phyloP scores from a whole-genome alignment of 2,888 invertebrate genomes.

The Netelia virgata region DNA sequence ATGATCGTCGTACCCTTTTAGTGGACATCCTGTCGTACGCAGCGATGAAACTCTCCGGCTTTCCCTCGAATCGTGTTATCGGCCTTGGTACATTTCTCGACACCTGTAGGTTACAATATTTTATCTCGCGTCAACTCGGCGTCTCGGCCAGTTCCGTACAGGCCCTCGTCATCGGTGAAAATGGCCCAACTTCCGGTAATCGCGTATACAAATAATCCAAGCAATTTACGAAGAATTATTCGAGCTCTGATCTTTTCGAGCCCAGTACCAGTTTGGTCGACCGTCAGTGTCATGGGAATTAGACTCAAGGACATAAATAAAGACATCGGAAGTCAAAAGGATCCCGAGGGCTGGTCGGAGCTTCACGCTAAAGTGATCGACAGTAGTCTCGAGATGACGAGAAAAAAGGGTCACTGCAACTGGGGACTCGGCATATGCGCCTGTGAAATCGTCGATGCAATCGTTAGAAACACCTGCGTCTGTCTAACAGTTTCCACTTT shows the following conservation, averaged over 20 bases:
- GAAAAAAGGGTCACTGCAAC: conserved; percentile 86
- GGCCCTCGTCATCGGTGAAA: conserved; percentile 87
- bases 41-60: conserved; percentile 87
- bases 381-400: conserved; percentile 85
- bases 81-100: conserved; percentile 87
- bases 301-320: conserved; percentile 85
- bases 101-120: conserved; percentile 86
- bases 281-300: conserved; percentile 87
- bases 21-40: conserved; percentile 87
- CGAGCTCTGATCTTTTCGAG: background rate
- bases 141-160: conserved; percentile 86
- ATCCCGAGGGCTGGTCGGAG: conserved; percentile 86
- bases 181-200: conserved; percentile 85
- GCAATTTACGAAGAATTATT: conserved; percentile 27
- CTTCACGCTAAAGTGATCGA: conserved; percentile 86
- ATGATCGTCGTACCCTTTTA: conserved; percentile 71
- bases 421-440: conserved; percentile 86
- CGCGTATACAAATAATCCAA: conserved; percentile 1
- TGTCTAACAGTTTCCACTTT: conserved; percentile 85
- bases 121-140: conserved; percentile 85
- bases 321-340: conserved; percentile 84
- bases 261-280: conserved; percentile 87
- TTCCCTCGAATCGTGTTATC: conserved; percentile 86
- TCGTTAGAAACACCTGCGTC: conserved; percentile 85
- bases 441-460: conserved; percentile 84